Evolutionary conservation across 2,113 vertebrate genomes (phyloP).

Genomic region (Notothenia coriiceps): DNA sequence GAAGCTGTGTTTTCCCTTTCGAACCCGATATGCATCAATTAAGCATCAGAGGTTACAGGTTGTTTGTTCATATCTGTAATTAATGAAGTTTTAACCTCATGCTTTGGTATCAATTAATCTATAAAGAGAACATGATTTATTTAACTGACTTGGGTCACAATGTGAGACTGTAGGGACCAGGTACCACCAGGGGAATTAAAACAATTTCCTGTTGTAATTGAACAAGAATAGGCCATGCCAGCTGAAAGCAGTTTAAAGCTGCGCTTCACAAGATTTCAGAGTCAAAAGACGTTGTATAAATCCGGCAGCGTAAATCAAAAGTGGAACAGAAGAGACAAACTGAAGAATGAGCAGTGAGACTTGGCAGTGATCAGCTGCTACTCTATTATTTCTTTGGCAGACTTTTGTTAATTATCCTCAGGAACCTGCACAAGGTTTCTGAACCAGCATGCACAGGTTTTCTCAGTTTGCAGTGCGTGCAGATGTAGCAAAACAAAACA

Average conservation of each 20-base stretch:
- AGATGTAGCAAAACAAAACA: too few relatives aligned
- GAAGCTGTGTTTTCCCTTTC: constrained; percentile 40
- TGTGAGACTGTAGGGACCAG: constrained; percentile 1
- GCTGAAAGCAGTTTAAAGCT: constrained; percentile 30
- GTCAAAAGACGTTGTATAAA: constrained; percentile 8
- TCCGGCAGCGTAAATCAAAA: constrained; percentile 14
- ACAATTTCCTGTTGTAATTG: constrained; percentile 20
- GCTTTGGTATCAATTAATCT: constrained; percentile 38
- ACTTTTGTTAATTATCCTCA: neutral
- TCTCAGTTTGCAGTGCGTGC: too few relatives aligned
- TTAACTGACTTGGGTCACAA: constrained; percentile 27
- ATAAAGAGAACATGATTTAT: constrained; percentile 32
- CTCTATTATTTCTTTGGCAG: neutral
- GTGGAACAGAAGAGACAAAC: constrained; percentile 3
- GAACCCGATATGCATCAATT: constrained; percentile 42
- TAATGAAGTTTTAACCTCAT: constrained; percentile 40
- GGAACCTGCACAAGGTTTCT: neutral
- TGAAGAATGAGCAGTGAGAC: neutral
- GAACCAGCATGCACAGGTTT: too few relatives aligned
- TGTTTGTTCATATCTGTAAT: constrained; percentile 61
- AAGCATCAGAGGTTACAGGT: constrained; percentile 49
- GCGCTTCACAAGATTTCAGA: constrained; percentile 4
- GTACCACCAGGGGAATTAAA: constrained; percentile 22
- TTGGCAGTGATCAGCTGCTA: constrained; percentile 15
- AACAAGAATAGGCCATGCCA: constrained; percentile 35